A percentile compares a stretch with the other conserved stretches of the same genome.
Evolutionary conservation across 2,888 invertebrate species (phyloP).

Genomic region (Acrobeloides nanus): DNA sequence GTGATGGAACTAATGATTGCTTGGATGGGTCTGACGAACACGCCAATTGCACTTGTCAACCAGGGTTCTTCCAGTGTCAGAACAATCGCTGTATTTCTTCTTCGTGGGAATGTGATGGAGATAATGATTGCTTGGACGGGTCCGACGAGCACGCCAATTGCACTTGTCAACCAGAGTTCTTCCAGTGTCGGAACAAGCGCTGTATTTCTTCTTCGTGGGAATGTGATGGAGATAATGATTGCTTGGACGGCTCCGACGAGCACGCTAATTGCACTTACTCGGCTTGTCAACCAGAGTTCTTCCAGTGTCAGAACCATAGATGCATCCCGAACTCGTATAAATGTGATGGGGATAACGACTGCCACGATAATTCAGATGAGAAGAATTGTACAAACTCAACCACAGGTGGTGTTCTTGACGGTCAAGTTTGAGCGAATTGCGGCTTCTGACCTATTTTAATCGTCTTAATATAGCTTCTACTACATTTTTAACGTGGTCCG

Average conservation of each 20-base stretch:
- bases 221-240: slow-evolving; percentile 91
- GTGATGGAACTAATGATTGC: slow-evolving; percentile 91
- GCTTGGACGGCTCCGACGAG: slow-evolving; percentile 91
- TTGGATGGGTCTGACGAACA: slow-evolving; percentile 89
- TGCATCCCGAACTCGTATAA: slow-evolving; percentile 76
- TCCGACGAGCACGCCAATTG: slow-evolving; percentile 69
- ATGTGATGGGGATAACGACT: slow-evolving; percentile 87
- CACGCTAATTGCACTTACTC: slow-evolving; percentile 52
- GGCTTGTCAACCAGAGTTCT: slow-evolving; percentile 61
- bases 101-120: slow-evolving; percentile 83
- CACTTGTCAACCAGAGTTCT: no score
- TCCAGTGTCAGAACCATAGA: slow-evolving; percentile 70
- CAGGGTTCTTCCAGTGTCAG: no score
- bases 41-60: slow-evolving; percentile 53
- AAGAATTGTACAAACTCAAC: slow-evolving; percentile 22
- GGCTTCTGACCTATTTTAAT: no score
- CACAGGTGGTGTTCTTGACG: slow-evolving; percentile 14
- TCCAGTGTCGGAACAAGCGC: no score
- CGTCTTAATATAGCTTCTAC: no score
- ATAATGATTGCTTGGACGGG: slow-evolving; percentile 95
- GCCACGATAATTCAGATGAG: slow-evolving; percentile 84
- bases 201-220: slow-evolving; percentile 85
- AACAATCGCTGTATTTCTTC: no score
- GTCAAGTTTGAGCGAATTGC: no score
- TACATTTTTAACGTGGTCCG: no score